Evolutionary conservation across 2,113 vertebrate genomes (phyloP).

Genomic region (Xiphorhynchus elegans): DNA sequence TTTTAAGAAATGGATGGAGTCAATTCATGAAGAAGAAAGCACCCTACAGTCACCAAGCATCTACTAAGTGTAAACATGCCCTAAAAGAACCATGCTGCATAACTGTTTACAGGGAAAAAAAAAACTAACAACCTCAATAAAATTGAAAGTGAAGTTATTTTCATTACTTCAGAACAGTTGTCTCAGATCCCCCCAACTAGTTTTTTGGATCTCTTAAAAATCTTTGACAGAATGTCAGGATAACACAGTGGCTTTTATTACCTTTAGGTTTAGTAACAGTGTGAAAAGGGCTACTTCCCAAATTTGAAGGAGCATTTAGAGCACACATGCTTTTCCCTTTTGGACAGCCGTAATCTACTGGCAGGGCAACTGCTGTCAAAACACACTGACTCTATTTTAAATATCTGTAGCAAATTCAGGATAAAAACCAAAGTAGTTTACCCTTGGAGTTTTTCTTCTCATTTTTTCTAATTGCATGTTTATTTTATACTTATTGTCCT

Average conservation of each 20-base stretch:
- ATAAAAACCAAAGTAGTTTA: not conserved
- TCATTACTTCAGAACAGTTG: not conserved
- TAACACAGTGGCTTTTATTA: not conserved
- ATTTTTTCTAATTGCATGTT: not conserved
- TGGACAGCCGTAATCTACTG: not conserved
- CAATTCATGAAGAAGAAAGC: not conserved
- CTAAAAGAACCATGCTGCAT: not conserved
- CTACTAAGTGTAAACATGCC: fast-evolving
- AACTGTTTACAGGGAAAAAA: not conserved
- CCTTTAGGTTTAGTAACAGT: not conserved
- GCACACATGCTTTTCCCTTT: not conserved
- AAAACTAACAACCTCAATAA: not conserved
- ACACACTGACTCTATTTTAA: not conserved
- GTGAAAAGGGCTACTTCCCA: not conserved
- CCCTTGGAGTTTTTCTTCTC: not conserved
- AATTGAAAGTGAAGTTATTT: not conserved
- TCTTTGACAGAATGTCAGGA: not conserved
- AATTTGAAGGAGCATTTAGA: not conserved
- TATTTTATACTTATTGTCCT: not conserved
- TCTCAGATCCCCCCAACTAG: not conserved
- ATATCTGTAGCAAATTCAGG: not conserved
- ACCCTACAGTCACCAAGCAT: not conserved
- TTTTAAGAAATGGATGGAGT: not conserved
- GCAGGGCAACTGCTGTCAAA: not conserved
- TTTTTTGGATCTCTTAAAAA: not conserved